A percentile compares a stretch with the other conserved stretches of the same genome.
phyloP scores from a whole-genome alignment of 2,113 vertebrate genomes.

The Hippocampus barbouri region DNA sequence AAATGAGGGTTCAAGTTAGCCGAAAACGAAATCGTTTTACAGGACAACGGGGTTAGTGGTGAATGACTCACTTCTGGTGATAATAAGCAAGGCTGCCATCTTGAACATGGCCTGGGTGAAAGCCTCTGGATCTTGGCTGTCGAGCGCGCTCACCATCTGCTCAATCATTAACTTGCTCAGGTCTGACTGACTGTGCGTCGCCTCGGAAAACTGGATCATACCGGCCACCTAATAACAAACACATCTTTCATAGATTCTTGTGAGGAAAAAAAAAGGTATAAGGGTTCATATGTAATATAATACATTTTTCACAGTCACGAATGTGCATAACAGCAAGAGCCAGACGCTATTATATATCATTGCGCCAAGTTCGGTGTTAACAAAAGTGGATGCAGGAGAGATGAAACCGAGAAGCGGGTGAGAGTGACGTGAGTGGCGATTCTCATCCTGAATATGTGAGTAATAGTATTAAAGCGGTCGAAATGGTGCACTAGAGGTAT shows the following conservation, averaged over 20 bases:
- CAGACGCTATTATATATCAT: no score
- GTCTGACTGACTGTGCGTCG: slow-evolving; percentile 81
- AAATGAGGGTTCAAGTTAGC: neutral
- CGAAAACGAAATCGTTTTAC: neutral
- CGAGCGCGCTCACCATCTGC: slow-evolving; percentile 81
- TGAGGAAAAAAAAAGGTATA: neutral
- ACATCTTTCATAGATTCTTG: neutral
- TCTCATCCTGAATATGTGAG: no score
- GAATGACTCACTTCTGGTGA: slow-evolving; percentile 79
- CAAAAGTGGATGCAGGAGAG: no score
- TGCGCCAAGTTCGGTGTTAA: no score
- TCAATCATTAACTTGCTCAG: slow-evolving; percentile 87
- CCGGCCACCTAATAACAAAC: slow-evolving; percentile 79
- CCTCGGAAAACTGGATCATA: slow-evolving; percentile 89
- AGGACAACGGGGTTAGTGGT: no score
- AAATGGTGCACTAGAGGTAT: no score
- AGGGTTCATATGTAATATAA: neutral
- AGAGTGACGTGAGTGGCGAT: no score
- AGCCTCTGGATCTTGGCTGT: slow-evolving; percentile 71
- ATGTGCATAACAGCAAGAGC: no score
- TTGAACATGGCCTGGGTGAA: slow-evolving; percentile 96
- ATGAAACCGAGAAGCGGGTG: no score
- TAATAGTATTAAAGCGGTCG: no score
- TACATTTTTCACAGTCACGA: no score
- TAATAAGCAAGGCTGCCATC: slow-evolving; percentile 90